Percentiles rank a stretch among this genome's conserved stretches.
Evolutionary conservation across 2,113 vertebrate genomes (phyloP).

Genomic region (Neotoma lepida): DNA sequence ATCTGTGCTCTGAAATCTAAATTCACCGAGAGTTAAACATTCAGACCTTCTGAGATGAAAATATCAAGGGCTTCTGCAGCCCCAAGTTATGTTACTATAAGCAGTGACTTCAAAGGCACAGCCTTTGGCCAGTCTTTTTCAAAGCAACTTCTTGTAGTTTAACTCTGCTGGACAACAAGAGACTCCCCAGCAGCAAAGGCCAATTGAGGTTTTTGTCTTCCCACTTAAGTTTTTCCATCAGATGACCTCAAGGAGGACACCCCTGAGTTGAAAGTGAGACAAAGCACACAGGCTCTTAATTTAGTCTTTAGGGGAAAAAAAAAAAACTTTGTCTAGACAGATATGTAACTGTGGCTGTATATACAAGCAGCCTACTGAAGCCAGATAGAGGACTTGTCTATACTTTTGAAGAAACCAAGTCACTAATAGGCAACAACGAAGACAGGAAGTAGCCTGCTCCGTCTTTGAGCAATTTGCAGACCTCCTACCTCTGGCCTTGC

Average conservation of each 20-base stretch:
- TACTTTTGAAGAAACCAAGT: slow-evolving; percentile 7
- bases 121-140: neutral
- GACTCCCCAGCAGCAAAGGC: neutral
- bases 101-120: slow-evolving; percentile 18
- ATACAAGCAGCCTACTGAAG: neutral
- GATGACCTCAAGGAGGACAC: neutral
- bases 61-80: neutral
- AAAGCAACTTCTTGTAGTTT: slow-evolving; percentile 24
- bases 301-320: neutral
- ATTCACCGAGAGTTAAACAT: neutral
- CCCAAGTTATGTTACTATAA: neutral
- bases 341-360: neutral
- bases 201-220: slow-evolving; percentile 18
- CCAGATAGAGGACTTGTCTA: neutral
- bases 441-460: neutral
- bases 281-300: neutral
- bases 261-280: neutral
- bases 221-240: neutral
- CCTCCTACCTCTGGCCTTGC: neutral
- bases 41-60: slow-evolving; percentile 19
- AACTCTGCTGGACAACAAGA: neutral
- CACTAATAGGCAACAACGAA: neutral
- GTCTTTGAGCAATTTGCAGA: neutral
- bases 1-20: neutral
- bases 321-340: neutral